Evolutionary conservation across 2,797 vertebrate species (phyloP).

Genomic region (Crenuchus spilurus): DNA sequence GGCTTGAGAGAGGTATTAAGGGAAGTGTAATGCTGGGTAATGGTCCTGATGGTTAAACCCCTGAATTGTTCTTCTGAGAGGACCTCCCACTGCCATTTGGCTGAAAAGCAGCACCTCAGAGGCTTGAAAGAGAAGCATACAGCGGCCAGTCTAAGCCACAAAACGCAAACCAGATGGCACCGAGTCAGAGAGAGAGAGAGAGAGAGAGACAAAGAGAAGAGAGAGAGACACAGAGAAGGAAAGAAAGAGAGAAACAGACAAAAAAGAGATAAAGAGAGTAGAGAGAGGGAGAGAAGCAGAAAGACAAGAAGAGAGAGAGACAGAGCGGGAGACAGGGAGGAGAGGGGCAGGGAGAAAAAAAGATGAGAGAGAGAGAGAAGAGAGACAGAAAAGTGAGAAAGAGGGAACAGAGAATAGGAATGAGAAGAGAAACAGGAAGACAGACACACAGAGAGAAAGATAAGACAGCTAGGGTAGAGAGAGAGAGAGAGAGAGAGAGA

Average conservation of each 20-base stretch:
- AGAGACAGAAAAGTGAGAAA: slow-evolving; percentile 20
- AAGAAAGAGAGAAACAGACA: slow-evolving; percentile 2
- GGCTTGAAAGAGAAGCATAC: slow-evolving; percentile 44
- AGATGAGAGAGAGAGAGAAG: too few relatives aligned
- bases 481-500: slow-evolving; percentile 26
- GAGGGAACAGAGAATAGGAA: slow-evolving; percentile 5
- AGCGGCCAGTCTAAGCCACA: slow-evolving; percentile 52
- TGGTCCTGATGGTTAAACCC: slow-evolving; percentile 14
- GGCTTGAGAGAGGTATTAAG: neutral
- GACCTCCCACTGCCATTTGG: slow-evolving; percentile 47
- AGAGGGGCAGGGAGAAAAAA: neutral
- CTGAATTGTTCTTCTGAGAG: slow-evolving; percentile 42
- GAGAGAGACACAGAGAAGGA: too few relatives aligned
- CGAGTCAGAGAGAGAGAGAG: neutral
- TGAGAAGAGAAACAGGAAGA: neutral
- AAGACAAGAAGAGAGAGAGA: slow-evolving; percentile 6
- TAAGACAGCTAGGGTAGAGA: neutral
- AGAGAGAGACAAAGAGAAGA: slow-evolving; percentile 1
- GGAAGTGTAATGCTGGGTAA: slow-evolving; percentile 11
- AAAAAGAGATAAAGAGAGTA: neutral
- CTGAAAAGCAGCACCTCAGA: slow-evolving; percentile 45
- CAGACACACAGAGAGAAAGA: neutral
- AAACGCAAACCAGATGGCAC: slow-evolving; percentile 64
- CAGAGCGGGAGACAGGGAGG: slow-evolving; percentile 1
- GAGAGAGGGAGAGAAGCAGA: slow-evolving; percentile 5